phyloP scores from a whole-genome alignment of 2,113 vertebrate species.

The Hystrix brachyura region DNA sequence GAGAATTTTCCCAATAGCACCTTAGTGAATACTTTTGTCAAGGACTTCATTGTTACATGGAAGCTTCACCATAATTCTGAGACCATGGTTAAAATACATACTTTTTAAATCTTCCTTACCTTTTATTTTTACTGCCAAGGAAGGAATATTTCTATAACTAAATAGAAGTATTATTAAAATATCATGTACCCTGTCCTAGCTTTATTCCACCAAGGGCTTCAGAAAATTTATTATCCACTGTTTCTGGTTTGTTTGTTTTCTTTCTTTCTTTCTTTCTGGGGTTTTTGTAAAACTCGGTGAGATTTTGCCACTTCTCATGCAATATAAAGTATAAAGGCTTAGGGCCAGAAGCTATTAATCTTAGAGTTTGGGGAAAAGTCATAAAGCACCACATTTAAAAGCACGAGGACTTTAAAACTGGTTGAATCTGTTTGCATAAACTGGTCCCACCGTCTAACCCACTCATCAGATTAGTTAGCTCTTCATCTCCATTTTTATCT shows the following conservation, averaged over 20 bases:
- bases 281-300: neutral
- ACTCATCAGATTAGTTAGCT: neutral
- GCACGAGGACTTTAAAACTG: neutral
- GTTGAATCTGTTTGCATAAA: neutral
- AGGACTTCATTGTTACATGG: neutral
- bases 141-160: neutral
- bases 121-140: neutral
- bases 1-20: neutral
- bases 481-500: neutral
- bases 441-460: neutral
- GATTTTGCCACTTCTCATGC: neutral
- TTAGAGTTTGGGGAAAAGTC: neutral
- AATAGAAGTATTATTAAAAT: neutral
- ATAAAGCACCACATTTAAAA: neutral
- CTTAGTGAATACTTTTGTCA: neutral
- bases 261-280: neutral
- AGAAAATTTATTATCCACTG: neutral
- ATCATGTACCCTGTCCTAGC: neutral
- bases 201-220: neutral
- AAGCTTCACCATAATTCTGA: conserved; percentile 22
- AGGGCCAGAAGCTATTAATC: neutral
- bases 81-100: neutral
- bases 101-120: neutral
- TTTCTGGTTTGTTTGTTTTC: neutral
- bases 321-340: neutral